Evolutionary conservation across 2,113 vertebrate genomes (phyloP), one percentile per base, ranked within the genome.

Genomic region (Chloebia gouldiae): DNA sequence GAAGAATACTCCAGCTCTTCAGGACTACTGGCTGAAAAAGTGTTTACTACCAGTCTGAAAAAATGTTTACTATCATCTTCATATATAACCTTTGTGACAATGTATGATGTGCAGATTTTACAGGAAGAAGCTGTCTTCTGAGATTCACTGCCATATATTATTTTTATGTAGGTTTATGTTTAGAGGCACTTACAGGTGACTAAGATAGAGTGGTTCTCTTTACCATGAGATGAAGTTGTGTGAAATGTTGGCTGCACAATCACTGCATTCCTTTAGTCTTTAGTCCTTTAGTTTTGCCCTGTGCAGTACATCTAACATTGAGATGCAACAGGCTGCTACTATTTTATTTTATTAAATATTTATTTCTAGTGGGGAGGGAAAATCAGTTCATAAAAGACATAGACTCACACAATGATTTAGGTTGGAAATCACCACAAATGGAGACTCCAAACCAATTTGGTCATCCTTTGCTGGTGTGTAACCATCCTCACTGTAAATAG

Each of bases 81-180:
- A 77, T 73, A 49, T 39, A 75, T 56, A 87, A 86, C 45, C 68
- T 64, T 31, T 56, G 73, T 66, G 75, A 79, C 88, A 85, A 61
- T 19, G n/a, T 86, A 69, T 93, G 68, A 72, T 53, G 69, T 77
- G 57, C 3, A 1, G 50, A 75, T 78, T 94, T 94, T 93, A 92
- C 21, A 15, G 53, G 69, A 31, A 57, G 47, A 95, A 89, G 30
- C 31, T 92, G 83, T 51, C 53, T 94, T 94, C 88, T 86, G 53
- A 76, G 64, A 71, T 65, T 87, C 70, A 54, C 27, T 65, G 45
- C 87, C 59, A 35, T 54, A 42, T 28, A 73, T 92, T 51, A 90
- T 61, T 90, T 95, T 94, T 79, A 85, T 16, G 15, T 40, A 59
- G 51, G 53, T 92, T 88, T 94, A 53, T 82, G 64, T 88, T 80